phyloP scores from a whole-genome alignment of 2,113 vertebrate species.

The Oxygymnocypris stewartii region DNA sequence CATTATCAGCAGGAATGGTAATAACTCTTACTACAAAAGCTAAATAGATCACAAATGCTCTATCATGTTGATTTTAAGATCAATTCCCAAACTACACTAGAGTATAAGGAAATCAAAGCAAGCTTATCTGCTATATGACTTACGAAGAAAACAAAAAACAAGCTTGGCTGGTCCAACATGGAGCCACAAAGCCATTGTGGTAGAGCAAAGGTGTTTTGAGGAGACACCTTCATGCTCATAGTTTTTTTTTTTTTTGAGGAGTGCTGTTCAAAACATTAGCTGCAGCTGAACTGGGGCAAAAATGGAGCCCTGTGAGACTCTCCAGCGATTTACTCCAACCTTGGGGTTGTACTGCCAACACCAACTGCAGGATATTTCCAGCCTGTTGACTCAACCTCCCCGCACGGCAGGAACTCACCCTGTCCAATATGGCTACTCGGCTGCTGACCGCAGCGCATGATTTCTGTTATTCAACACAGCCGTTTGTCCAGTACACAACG shows the following conservation, averaged over 20 bases:
- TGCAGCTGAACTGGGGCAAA: slow-evolving; percentile 53
- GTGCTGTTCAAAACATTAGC: not conserved
- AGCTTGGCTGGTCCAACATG: not conserved
- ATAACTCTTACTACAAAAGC: not conserved
- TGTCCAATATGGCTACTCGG: slow-evolving; percentile 55
- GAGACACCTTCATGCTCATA: slow-evolving; percentile 17
- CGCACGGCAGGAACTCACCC: slow-evolving; percentile 62
- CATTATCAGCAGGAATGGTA: not conserved
- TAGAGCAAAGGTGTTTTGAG: not conserved
- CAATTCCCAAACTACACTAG: not conserved
- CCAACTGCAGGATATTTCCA: slow-evolving; percentile 78
- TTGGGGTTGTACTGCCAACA: slow-evolving; percentile 73
- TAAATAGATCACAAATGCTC: not conserved
- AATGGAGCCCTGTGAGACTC: slow-evolving; percentile 61
- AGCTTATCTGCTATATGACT: not conserved
- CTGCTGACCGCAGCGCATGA: slow-evolving; percentile 48
- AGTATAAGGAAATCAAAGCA: not conserved
- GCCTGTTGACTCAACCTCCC: slow-evolving; percentile 73
- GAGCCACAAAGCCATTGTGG: not conserved
- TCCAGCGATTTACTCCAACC: slow-evolving; percentile 70
- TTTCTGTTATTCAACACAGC: slow-evolving; percentile 34
- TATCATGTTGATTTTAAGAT: not conserved
- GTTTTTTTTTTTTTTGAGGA: slow-evolving; percentile 17
- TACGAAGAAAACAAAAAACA: slow-evolving; percentile 1
- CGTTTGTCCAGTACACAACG: slow-evolving; percentile 11